A percentile compares a stretch with the other conserved stretches of the same genome.
These are phyloP conservation scores for Micromesistius poutassou DNA, from an alignment of 2,797 vertebrate species.

Conservation along the genomic window DNA sequence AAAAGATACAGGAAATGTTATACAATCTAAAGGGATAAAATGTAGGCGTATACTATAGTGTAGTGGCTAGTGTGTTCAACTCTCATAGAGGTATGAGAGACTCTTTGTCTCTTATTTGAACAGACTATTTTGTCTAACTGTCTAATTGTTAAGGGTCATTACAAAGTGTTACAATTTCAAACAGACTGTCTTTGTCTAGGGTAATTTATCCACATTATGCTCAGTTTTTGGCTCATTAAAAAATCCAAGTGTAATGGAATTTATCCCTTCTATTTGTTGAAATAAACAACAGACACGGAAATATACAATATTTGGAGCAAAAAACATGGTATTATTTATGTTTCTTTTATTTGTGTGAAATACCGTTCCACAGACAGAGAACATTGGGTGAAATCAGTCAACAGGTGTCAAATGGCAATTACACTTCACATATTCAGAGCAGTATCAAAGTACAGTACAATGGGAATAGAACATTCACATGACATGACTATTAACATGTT, in stretches of 20 bases:
- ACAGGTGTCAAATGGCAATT: conserved; percentile 59
- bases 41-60: too few relatives aligned
- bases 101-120: too few relatives aligned
- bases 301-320: conserved; percentile 4
- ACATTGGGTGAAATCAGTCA: conserved; percentile 55
- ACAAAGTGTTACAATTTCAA: too few relatives aligned
- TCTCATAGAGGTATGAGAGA: too few relatives aligned
- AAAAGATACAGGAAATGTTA: too few relatives aligned
- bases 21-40: too few relatives aligned
- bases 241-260: conserved; percentile 12
- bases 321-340: conserved; percentile 36
- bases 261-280: conserved; percentile 13
- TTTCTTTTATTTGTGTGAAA: conserved; percentile 66
- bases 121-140: too few relatives aligned
- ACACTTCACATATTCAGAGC: conserved; percentile 50
- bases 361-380: conserved; percentile 66
- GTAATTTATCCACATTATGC: too few relatives aligned
- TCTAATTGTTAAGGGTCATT: too few relatives aligned
- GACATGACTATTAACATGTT: conserved; percentile 62
- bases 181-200: too few relatives aligned
- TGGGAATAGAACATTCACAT: conserved; percentile 60
- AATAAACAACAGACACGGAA: background rate
- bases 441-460: conserved; percentile 65
- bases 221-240: too few relatives aligned
- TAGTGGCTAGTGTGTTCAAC: too few relatives aligned